Evolutionary conservation across 2,113 vertebrate genomes (phyloP), one percentile per base, ranked within the genome.

Genomic region (Nothocercus nigrocapillus): DNA sequence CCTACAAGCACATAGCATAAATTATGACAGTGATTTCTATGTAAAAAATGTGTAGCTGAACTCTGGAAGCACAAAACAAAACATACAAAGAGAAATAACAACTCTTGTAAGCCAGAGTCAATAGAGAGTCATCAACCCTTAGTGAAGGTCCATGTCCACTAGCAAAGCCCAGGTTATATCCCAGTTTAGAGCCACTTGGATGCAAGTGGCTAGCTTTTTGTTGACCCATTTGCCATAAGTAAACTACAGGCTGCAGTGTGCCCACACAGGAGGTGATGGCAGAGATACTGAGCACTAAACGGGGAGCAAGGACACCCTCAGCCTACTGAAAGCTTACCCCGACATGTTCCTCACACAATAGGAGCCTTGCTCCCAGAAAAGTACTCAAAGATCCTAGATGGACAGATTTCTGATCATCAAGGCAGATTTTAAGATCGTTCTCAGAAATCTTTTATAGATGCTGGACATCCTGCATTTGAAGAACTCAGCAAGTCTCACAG

Each of bases 1-100:
- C 86, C 82, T 95, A 78, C 34, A 34, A 95, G 78, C 34, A 75
- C 44, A 11, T n/a, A 56, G 84, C 69, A 92, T 95, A 95, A 93
- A 93, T 85, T 78, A 90, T 34, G 34, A 58, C 83, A 86, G 82
- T 40, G 66, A 90, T 95, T 95, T 92, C 90, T 42, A 4, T 25
- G 58, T 66, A 84, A 82, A 74, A 24, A 78, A 68, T 30, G 58
- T 9, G 16, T 27, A 44, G 28, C 75, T 93, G 76, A 89, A 78
- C 34, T 63, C 78, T n/a, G 76, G 69, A 70, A 93, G 44, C 8
- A 30, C 49, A 81, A 59, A 91, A 68, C 34, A 20, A 82, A 93
- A 88, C 7, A 58, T 38, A 44, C 22, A 6, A 21, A 79, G 15
- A 36, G 51, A 78, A 90, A 94, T 32, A 79, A 93, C 28, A 70